A percentile compares a stretch with the other conserved stretches of the same genome.
Evolutionary conservation across 2,113 vertebrate species (phyloP).

Genomic region (Abramis brama): DNA sequence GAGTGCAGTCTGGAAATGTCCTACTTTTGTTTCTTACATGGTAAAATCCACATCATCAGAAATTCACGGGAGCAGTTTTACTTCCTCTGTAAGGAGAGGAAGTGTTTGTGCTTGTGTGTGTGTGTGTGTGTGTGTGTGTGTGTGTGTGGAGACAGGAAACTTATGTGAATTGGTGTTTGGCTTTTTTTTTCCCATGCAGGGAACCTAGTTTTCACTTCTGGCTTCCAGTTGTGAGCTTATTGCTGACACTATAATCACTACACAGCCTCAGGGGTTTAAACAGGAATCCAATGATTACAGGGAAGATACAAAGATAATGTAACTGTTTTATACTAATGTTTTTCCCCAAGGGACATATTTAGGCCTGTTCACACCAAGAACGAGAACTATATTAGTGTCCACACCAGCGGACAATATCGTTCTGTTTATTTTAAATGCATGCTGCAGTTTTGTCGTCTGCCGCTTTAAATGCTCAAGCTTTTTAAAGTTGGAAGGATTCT

Average conservation of each 20-base stretch:
- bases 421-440: no score
- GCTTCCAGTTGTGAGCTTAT: not conserved
- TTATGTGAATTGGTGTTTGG: not conserved
- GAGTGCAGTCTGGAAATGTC: not conserved
- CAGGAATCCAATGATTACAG: not conserved
- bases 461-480: no score
- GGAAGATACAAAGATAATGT: not conserved
- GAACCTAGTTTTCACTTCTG: not conserved
- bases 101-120: constrained; percentile 4
- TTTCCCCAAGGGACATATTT: no score
- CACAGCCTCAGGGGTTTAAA: not conserved
- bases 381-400: no score
- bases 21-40: not conserved
- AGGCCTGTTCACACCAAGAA: no score
- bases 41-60: not conserved
- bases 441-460: no score
- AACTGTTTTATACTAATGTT: not conserved
- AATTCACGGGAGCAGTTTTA: constrained; percentile 28
- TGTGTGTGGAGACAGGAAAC: constrained; percentile 19
- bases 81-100: constrained; percentile 31
- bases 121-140: constrained; percentile 7
- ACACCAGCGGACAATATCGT: no score
- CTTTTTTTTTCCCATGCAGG: not conserved
- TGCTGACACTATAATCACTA: constrained; percentile 2
- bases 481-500: no score